These are phyloP conservation scores for Synanthedon formicaeformis DNA, from an alignment of 2,888 invertebrate genomes.

Conservation along the genomic window DNA sequence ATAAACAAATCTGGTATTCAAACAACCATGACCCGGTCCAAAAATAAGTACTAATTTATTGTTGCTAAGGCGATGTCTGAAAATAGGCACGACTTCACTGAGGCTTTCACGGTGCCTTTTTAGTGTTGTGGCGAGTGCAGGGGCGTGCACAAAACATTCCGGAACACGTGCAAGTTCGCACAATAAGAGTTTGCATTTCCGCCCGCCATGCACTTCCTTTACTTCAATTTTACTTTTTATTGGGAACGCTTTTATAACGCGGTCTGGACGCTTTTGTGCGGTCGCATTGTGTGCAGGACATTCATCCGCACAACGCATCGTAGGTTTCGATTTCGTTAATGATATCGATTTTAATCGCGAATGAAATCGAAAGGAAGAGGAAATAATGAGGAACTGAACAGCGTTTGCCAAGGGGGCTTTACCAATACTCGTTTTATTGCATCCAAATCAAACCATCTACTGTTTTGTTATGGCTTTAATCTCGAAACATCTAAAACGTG, in stretches of 20 bases:
- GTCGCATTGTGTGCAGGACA: conserved; percentile 51
- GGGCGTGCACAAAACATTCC: conserved; percentile 56
- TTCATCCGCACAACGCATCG: conserved; percentile 59
- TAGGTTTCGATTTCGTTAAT: conserved; percentile 70
- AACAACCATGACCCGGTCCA: no score
- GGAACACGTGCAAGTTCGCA: conserved; percentile 69
- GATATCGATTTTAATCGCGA: conserved; percentile 59
- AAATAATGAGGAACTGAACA: conserved; percentile 23
- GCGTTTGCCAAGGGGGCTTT: neutral
- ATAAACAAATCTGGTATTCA: no score
- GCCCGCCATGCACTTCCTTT: conserved; percentile 67
- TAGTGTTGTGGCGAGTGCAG: conserved; percentile 26
- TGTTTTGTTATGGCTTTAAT: conserved; percentile 20
- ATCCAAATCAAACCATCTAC: neutral
- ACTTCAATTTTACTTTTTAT: conserved; percentile 66
- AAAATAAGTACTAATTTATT: conserved; percentile 6
- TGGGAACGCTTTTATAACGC: conserved; percentile 47
- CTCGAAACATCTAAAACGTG: conserved; percentile 29
- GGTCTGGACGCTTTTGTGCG: conserved; percentile 56
- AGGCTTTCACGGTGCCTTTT: conserved; percentile 38
- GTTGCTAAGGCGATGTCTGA: conserved; percentile 21
- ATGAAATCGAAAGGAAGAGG: conserved; percentile 57
- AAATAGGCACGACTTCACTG: conserved; percentile 32
- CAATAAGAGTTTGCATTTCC: conserved; percentile 70
- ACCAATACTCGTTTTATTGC: neutral